A percentile compares a stretch with the other conserved stretches of the same genome.
Conservation (phyloP, 2,113 vertebrate species). For the Callopanchax toddi region DNA sequence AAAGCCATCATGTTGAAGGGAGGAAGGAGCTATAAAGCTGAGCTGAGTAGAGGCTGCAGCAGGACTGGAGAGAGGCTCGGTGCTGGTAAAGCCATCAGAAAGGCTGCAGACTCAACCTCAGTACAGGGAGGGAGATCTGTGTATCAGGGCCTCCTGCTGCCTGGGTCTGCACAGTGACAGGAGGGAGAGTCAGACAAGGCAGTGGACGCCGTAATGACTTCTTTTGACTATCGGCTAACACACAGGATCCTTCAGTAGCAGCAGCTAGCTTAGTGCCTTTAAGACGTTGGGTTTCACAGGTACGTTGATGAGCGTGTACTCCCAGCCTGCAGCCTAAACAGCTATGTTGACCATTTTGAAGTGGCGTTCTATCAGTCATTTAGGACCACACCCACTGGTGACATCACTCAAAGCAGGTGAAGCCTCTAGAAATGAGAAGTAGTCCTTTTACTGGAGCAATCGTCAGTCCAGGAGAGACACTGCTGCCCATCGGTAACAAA, state of each 20-base stretch:
- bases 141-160: slow-evolving; percentile 33
- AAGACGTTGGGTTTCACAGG: slow-evolving; percentile 17
- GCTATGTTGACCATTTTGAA: too few species aligned
- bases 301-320: slow-evolving; percentile 14
- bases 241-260: slow-evolving; percentile 2
- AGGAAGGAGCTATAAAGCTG: slow-evolving; percentile 47
- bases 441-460: too few species aligned
- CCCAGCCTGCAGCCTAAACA: slow-evolving; percentile 6
- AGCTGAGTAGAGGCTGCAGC: slow-evolving; percentile 1
- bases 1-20: slow-evolving; percentile 28
- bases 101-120: slow-evolving; percentile 3
- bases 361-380: too few species aligned
- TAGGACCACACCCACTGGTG: too few species aligned
- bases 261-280: slow-evolving; percentile 5
- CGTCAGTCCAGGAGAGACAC: too few species aligned
- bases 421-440: too few species aligned
- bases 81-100: slow-evolving; percentile 50
- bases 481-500: too few species aligned
- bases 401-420: too few species aligned
- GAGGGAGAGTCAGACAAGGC: slow-evolving; percentile 18
- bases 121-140: slow-evolving; percentile 25
- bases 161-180: slow-evolving; percentile 11
- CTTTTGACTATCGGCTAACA: slow-evolving; percentile 20
- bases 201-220: slow-evolving; percentile 21
- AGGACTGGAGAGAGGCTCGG: slow-evolving; percentile 14